Percentiles rank a stretch among this genome's conserved stretches.
Conservation (phyloP, 2,888 invertebrate genomes). For the Cryptus viduatorius region DNA sequence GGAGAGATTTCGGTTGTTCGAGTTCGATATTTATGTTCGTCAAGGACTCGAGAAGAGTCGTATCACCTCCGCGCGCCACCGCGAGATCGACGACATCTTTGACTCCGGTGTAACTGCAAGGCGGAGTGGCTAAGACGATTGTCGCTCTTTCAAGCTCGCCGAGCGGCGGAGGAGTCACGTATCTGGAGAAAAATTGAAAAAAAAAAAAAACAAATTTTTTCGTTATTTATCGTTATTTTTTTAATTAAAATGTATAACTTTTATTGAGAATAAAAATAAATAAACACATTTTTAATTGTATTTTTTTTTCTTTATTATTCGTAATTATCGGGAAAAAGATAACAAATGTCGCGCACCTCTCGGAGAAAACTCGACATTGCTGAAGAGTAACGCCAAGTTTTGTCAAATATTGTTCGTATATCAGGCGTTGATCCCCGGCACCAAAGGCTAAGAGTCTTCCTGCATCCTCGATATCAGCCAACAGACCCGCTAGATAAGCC, state of each 20-base stretch:
- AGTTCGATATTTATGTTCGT: conserved; percentile 73
- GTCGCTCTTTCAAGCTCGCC: conserved; percentile 88
- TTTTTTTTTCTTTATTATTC: neutral
- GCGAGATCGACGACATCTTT: conserved; percentile 92
- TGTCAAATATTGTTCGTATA: conserved; percentile 90
- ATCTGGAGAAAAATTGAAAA: conserved; percentile 67
- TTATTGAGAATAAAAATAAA: too few species aligned
- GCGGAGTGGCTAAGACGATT: conserved; percentile 91
- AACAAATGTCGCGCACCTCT: conserved; percentile 73
- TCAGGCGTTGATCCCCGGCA: conserved; percentile 86
- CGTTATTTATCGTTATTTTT: too few species aligned
- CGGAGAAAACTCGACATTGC: conserved; percentile 80
- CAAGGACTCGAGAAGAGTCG: conserved; percentile 90
- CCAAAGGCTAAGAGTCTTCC: conserved; percentile 88
- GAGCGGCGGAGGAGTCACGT: conserved; percentile 77
- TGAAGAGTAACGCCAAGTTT: conserved; percentile 88
- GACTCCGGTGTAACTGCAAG: conserved; percentile 93
- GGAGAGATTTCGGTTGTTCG: conserved; percentile 84
- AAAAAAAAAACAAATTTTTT: too few species aligned
- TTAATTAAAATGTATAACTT: too few species aligned
- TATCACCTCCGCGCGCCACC: conserved; percentile 90
- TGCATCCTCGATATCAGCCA: conserved; percentile 87
- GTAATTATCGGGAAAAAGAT: neutral
- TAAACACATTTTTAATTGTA: too few species aligned
- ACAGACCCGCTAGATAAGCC: conserved; percentile 91